Evolutionary conservation across 2,888 invertebrate genomes (phyloP).

Genomic region (Epirrita christyi): DNA sequence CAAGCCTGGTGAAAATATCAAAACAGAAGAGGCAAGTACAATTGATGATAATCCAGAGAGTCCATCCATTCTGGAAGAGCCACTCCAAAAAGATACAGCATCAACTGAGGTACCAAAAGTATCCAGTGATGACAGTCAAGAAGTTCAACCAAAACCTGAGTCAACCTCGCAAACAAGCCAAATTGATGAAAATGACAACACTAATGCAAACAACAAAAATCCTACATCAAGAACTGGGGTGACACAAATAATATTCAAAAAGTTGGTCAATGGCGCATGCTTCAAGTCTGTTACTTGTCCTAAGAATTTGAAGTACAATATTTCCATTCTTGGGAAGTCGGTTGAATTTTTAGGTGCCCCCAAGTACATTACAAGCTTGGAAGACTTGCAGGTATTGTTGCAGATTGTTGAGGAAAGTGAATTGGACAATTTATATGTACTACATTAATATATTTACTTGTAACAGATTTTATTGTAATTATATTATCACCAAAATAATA

Average conservation of each 20-base stretch:
- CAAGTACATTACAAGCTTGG: slow-evolving; percentile 72
- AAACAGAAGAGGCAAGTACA: slow-evolving; percentile 26
- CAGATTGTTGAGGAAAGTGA: slow-evolving; percentile 80
- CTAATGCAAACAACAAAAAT: slow-evolving; percentile 39
- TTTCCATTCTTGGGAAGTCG: slow-evolving; percentile 70
- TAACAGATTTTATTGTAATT: slow-evolving; percentile 38
- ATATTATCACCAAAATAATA: slow-evolving; percentile 37
- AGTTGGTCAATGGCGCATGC: slow-evolving; percentile 63
- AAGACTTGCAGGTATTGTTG: slow-evolving; percentile 77
- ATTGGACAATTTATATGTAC: slow-evolving; percentile 71
- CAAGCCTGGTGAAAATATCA: slow-evolving; percentile 4
- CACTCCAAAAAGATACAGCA: slow-evolving; percentile 34
- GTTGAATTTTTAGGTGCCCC: slow-evolving; percentile 79
- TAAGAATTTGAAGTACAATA: slow-evolving; percentile 73
- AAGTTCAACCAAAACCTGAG: slow-evolving; percentile 1
- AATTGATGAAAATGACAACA: slow-evolving; percentile 41
- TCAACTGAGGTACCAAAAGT: slow-evolving; percentile 21
- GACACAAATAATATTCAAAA: slow-evolving; percentile 74
- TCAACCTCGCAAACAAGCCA: slow-evolving; percentile 31
- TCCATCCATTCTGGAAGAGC: slow-evolving; percentile 75
- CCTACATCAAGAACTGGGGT: slow-evolving; percentile 38
- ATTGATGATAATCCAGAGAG: slow-evolving; percentile 63
- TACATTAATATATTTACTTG: slow-evolving; percentile 55
- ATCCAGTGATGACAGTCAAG: slow-evolving; percentile 14
- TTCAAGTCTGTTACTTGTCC: slow-evolving; percentile 72